Evolutionary conservation across 2,888 invertebrate species (phyloP), one percentile per base, ranked within the genome.

Genomic region (Globia sparganii): DNA sequence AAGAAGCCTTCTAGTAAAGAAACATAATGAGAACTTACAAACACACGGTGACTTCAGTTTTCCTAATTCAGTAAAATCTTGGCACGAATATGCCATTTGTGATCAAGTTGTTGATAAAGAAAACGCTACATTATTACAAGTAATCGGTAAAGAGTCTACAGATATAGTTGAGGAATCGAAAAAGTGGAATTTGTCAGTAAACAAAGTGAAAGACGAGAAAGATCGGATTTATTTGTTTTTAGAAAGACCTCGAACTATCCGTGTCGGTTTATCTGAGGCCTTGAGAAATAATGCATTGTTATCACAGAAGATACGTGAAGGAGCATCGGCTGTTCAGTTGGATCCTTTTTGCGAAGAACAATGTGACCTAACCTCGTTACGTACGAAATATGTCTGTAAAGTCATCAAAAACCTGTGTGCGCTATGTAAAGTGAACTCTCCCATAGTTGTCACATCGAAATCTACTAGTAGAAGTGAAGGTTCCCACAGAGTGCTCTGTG

Each of bases 11-110:
- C 88, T 96, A 77, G 88, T 98, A 58, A 97, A 97, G 92, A 96
- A 97, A 88, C 97, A 98, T 88, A 95, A 93, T 1, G 97, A 97
- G 84, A 97, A 97, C 85, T 92, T 98, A 11, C 90, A 94, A 74
- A 91, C 91, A 58, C 92, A 96, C 64, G 98, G 98, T 15, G 98
- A 98, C 83, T 93, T 98, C 8, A 97, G 97, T 94, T 97, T 98
- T 92, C 97, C 97, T 18, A 92, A 95, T 76, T 95, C 95, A 68
- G 88, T 96, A 37, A 94, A 96, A 87, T 97, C 97, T 72, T 98
- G 98, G 98, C 94, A 95, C 74, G 94, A 93, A 81, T 91, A 89
- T 81, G 64, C 92, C 13, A 70, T 87, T 81, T 72, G 67, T 82
- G 74, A 85, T 56, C 75, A 83, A 69, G 53, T 80, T 72, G 69